Evolutionary conservation across 1,140 invertebrate species (phyloP).

Genomic region (Cyphomyrmex costatus): DNA sequence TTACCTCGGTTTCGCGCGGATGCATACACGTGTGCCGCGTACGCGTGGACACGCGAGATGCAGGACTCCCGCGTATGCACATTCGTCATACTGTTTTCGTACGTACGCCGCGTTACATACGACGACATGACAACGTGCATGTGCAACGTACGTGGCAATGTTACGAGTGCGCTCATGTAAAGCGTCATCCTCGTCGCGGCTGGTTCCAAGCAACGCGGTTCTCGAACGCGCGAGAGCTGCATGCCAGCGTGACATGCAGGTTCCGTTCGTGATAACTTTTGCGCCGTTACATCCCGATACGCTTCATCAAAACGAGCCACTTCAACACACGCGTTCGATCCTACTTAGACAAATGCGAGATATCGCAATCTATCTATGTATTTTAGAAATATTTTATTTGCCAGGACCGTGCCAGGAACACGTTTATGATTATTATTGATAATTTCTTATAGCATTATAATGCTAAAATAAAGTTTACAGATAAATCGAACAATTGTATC

Average conservation of each 20-base stretch:
- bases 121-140: background rate
- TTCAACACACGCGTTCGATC: background rate
- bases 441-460: background rate
- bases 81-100: conserved; percentile 43
- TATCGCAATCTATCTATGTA: background rate
- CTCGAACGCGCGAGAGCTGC: conserved; percentile 19
- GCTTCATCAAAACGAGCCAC: background rate
- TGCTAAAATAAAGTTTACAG: background rate
- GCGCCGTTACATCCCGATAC: conserved; percentile 14
- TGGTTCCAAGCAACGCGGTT: conserved; percentile 27
- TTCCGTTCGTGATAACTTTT: conserved; percentile 41
- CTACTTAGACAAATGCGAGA: background rate
- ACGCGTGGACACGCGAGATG: background rate
- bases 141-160: background rate
- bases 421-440: background rate
- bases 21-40: background rate
- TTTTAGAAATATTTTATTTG: background rate
- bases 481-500: background rate
- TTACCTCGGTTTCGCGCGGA: background rate
- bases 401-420: background rate
- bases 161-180: conserved; percentile 29
- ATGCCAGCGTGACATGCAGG: conserved; percentile 35
- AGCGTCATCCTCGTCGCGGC: conserved; percentile 20
- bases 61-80: background rate
- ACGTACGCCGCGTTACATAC: conserved; percentile 1